Percentiles rank a stretch among this genome's conserved stretches.
These are phyloP conservation scores for Eilema depressum DNA, from an alignment of 2,888 invertebrate genomes.

Conservation along the genomic window DNA sequence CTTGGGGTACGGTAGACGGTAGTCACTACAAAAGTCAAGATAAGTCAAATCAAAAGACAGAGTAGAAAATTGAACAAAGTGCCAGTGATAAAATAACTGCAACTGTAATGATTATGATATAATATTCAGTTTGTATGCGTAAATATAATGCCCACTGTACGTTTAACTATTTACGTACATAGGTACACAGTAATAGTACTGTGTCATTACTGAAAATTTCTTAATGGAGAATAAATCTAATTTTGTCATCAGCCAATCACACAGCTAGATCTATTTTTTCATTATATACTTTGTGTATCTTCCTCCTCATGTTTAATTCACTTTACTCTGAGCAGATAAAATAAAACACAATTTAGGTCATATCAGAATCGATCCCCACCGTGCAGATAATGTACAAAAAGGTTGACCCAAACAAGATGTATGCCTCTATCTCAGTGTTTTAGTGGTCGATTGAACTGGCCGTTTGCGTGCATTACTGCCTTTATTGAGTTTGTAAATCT, in stretches of 20 bases:
- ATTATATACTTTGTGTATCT: not conserved
- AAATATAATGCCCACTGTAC: no score
- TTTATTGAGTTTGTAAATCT: slow-evolving; percentile 45
- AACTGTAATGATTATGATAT: no score
- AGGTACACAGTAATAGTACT: no score
- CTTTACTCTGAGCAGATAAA: not conserved
- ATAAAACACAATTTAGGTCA: slow-evolving; percentile 6
- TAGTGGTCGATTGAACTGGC: slow-evolving; percentile 35
- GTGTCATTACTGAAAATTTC: no score
- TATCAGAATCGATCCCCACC: slow-evolving; percentile 10
- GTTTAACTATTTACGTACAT: no score
- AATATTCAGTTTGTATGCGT: no score
- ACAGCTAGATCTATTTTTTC: not conserved
- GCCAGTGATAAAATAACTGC: no score
- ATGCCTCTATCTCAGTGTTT: slow-evolving; percentile 34
- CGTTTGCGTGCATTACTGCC: slow-evolving; percentile 32
- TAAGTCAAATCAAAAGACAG: no score
- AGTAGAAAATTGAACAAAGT: no score
- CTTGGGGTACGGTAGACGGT: no score
- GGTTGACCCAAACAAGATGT: slow-evolving; percentile 25
- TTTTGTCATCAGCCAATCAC: not conserved
- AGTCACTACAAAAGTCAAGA: no score
- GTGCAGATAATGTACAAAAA: slow-evolving; percentile 14
- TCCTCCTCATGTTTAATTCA: not conserved
- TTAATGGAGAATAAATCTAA: no score